phyloP scores from a whole-genome alignment of 2,797 vertebrate species.

The Decapterus maruadsi region DNA sequence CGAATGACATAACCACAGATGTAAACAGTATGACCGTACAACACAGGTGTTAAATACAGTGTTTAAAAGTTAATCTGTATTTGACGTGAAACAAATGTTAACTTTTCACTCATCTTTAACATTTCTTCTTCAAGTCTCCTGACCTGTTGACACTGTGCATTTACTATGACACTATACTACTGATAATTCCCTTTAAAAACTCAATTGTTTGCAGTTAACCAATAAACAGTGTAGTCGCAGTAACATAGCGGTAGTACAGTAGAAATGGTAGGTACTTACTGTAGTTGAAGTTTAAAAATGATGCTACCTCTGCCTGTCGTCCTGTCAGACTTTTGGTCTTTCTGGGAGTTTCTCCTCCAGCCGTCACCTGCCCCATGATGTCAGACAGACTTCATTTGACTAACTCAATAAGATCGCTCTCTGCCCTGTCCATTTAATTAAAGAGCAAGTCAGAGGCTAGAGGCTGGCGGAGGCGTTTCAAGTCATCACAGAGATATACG shows the following conservation, averaged over 20 bases:
- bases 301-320: conserved; percentile 24
- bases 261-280: conserved; percentile 62
- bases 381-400: conserved; percentile 81
- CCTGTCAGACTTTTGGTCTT: conserved; percentile 49
- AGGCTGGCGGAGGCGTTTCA: conserved; percentile 16
- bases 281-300: conserved; percentile 18
- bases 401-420: conserved; percentile 78
- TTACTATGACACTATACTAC: neutral
- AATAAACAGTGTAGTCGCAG: neutral
- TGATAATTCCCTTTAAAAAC: neutral
- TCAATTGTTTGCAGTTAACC: neutral
- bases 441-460: conserved; percentile 29
- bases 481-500: conserved; percentile 2
- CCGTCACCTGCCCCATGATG: conserved; percentile 72
- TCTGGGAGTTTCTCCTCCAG: conserved; percentile 44
- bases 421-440: conserved; percentile 34
- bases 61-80: neutral
- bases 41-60: neutral
- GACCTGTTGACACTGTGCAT: neutral
- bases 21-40: neutral
- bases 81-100: neutral
- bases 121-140: neutral
- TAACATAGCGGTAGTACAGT: neutral
- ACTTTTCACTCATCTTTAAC: neutral
- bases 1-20: conserved; percentile 8